Conservation (phyloP, 1,140 invertebrate genomes). For the Coelopa frigida region DNA sequence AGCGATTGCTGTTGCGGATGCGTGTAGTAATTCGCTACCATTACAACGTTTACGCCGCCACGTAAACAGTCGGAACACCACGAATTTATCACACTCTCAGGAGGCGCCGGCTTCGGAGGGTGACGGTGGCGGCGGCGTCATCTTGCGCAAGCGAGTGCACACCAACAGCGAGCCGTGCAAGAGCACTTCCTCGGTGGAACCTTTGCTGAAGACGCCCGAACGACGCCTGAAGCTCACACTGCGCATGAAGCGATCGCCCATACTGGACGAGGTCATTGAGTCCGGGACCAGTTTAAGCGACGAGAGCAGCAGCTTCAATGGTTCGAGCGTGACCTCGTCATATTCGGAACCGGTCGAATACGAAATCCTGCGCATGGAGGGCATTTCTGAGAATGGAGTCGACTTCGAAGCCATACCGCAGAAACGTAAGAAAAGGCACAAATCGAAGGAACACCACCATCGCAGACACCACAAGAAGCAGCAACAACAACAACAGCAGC, state of each 20-base stretch:
- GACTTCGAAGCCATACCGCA: slow-evolving; percentile 40
- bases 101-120: no score
- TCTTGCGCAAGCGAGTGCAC: slow-evolving; percentile 21
- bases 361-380: slow-evolving; percentile 74
- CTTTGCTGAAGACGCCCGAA: slow-evolving; percentile 46
- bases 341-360: slow-evolving; percentile 53
- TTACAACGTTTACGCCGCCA: no score
- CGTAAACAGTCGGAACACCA: no score
- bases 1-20: no score
- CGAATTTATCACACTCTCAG: no score
- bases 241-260: slow-evolving; percentile 76
- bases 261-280: slow-evolving; percentile 77
- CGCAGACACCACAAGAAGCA: slow-evolving; percentile 35
- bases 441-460: slow-evolving; percentile 53
- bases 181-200: slow-evolving; percentile 23
- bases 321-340: slow-evolving; percentile 14
- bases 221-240: slow-evolving; percentile 71
- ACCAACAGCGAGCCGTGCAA: slow-evolving; percentile 8
- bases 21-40: background rate
- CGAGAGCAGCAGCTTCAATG: slow-evolving; percentile 25
- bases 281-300: slow-evolving; percentile 65
- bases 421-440: slow-evolving; percentile 60
- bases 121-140: slow-evolving; percentile 1
- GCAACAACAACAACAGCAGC: slow-evolving; percentile 12
- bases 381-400: slow-evolving; percentile 56